Conservation (phyloP, 2,888 invertebrate genomes). For the Clusia tigrina region DNA sequence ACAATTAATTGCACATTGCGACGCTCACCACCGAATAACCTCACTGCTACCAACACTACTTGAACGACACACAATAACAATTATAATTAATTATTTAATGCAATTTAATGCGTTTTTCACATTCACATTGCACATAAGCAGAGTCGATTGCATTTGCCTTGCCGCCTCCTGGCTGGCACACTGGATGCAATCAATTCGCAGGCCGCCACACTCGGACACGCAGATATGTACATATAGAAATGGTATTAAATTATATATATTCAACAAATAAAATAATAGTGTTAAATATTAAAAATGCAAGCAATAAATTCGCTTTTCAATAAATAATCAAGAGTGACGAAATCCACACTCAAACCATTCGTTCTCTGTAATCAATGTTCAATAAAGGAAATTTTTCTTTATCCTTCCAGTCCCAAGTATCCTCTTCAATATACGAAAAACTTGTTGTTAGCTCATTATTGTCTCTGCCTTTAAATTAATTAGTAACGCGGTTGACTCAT, state of each 20-base stretch:
- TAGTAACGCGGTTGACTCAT: no score
- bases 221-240: not conserved
- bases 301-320: not conserved
- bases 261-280: not conserved
- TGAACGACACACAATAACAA: not conserved
- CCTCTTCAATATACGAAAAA: no score
- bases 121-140: not conserved
- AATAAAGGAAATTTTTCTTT: no score
- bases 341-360: no score
- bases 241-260: not conserved
- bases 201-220: no score
- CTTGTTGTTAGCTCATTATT: no score
- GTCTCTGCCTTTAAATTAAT: no score
- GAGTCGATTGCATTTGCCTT: not conserved
- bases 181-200: no score
- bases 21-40: not conserved
- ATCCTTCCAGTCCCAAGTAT: no score
- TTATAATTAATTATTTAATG: constrained; percentile 26
- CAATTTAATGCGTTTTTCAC: constrained; percentile 18
- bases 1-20: constrained; percentile 2
- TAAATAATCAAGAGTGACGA: not conserved
- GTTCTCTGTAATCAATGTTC: no score
- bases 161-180: no score
- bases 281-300: constrained; percentile 5
- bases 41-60: not conserved